Evolutionary conservation across 2,888 invertebrate genomes (phyloP).

Genomic region (Entomobrya proxima): DNA sequence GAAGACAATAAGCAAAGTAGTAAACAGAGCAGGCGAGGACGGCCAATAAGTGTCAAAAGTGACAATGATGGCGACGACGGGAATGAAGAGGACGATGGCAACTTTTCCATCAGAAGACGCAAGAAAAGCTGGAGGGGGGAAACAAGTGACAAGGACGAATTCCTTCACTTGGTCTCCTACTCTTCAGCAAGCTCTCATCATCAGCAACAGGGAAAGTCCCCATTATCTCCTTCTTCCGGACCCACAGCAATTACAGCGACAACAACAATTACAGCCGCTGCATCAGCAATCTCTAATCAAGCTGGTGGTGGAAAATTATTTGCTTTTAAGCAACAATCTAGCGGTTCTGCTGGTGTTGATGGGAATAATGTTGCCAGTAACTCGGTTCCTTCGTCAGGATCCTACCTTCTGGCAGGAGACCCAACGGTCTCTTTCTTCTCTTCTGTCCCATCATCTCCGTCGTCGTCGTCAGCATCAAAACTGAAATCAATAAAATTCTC

Average conservation of each 20-base stretch:
- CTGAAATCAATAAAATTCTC: conserved; percentile 57
- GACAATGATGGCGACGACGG: conserved; percentile 6
- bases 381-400: conserved; percentile 4
- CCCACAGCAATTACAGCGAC: conserved; percentile 43
- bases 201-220: conserved; percentile 19
- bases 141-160: neutral
- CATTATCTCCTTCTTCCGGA: conserved; percentile 10
- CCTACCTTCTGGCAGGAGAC: neutral
- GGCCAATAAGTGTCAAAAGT: conserved; percentile 20
- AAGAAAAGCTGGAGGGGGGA: conserved; percentile 37
- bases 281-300: neutral
- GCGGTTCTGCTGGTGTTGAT: too few relatives aligned
- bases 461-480: conserved; percentile 37
- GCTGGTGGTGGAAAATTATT: neutral
- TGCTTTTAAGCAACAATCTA: neutral
- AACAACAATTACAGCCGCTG: conserved; percentile 20
- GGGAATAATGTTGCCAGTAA: neutral
- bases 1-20: conserved; percentile 14
- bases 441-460: conserved; percentile 21
- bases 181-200: conserved; percentile 30
- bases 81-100: neutral
- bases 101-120: neutral
- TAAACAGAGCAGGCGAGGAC: neutral
- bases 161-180: conserved; percentile 24
- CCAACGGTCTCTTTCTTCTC: conserved; percentile 19